phyloP scores from a whole-genome alignment of 2,113 vertebrate genomes.

The human region GRCh38 chr5:25472501-25473000 shows the following conservation, averaged over 20 bases:
- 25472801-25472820: neutral
- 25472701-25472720: neutral
- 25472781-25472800: neutral
- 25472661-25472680: neutral
- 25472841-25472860: neutral
- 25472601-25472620: neutral
- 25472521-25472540: neutral
- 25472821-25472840: neutral
- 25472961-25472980: neutral
- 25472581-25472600: neutral
- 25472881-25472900: neutral
- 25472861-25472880: neutral
- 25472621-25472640: neutral
- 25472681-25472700: neutral
- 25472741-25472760: neutral
- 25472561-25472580: neutral
- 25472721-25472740: neutral
- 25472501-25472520: neutral
- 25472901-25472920: neutral
- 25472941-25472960: neutral
- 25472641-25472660: neutral
- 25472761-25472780: neutral
- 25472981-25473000: neutral
- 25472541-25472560: neutral
- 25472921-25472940: neutral